Conservation (phyloP, 1,140 invertebrate species). For the Drosophila takahashii region DNA sequence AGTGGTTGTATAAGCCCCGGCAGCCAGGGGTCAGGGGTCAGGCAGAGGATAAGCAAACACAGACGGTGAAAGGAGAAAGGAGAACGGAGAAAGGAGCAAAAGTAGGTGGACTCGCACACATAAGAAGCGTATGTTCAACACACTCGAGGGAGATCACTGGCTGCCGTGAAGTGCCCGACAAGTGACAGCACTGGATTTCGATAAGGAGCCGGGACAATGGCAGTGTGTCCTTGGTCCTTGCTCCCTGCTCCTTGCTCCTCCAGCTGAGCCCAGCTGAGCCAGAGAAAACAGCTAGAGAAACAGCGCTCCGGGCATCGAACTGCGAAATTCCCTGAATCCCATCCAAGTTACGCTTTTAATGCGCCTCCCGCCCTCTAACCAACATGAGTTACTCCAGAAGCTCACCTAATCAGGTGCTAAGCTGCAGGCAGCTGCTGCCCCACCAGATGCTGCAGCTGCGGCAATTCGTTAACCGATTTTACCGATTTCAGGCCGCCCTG, state of each 20-base stretch:
- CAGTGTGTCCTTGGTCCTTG: conserved; percentile 28
- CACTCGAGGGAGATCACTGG: conserved; percentile 79
- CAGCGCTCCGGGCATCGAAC: conserved; percentile 25
- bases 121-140: conserved; percentile 70
- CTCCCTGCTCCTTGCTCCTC: not conserved
- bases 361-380: not conserved
- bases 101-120: conserved; percentile 16
- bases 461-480: conserved; percentile 14
- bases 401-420: conserved; percentile 59
- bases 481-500: not conserved
- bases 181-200: conserved; percentile 63
- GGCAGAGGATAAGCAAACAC: conserved; percentile 43
- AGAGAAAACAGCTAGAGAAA: not conserved
- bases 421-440: conserved; percentile 25
- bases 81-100: not conserved
- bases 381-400: not conserved
- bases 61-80: not conserved
- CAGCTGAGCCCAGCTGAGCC: conserved; percentile 23
- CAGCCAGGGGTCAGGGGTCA: conserved; percentile 40
- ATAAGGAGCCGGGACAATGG: conserved; percentile 47
- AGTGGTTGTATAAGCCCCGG: conserved; percentile 76
- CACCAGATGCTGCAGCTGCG: conserved; percentile 1
- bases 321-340: conserved; percentile 10
- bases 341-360: conserved; percentile 8
- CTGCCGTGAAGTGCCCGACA: conserved; percentile 71